Base-by-base conservation (phyloP, 2,888 invertebrate genomes). In the Drepanosiphum platanoidis region DNA sequence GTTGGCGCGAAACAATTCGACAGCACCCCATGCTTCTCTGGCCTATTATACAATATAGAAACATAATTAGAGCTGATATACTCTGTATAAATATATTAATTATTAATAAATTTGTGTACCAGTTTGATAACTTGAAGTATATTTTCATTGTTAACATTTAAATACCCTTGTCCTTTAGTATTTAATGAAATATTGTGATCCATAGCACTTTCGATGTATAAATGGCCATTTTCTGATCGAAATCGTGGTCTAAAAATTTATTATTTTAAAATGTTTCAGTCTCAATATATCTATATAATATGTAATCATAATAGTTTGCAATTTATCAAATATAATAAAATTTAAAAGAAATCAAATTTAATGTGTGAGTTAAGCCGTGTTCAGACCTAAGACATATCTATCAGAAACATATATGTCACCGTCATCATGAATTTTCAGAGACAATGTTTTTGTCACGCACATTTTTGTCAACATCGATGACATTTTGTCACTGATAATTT, bases 131-230 rank as follows among this genome's bases (percentile, higher is more conserved):
- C 90, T 86, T 90, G 90, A 61, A 92, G 89, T 86, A 96, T 89
- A 90, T 96, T 93, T 58, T 93, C 90, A 34, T 93, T 92, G 87
- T 95, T 95, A 18, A 96, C 90, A 86, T 92, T 93, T 70, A 97
- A 90, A 42, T 89, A 91, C 70, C 95, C 95, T 7, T 91, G 92
- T 79, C 94, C 94, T 72, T 92, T 92, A 0, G 94, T 91, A 68
- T 91, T 90, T 87, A 97, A 92, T 66, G 94, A 93, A 82, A 97
- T 94, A 89, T 95, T 96, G 89, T 93, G 94, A 88, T 94, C 93
- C 82, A 91, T 91, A 0, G 95, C 96, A 36, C 96, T 93, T 88
- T 94, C 92, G 86, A 98, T 92, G 87, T 94, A 92, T 39, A 98
- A 91, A 90, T 97, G 93, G 70, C 97, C 97, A 91, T 96, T 92